Percentiles rank a stretch among this genome's conserved stretches.
Conservation (phyloP, 2,888 invertebrate species). For the Euzophera pinguis region DNA sequence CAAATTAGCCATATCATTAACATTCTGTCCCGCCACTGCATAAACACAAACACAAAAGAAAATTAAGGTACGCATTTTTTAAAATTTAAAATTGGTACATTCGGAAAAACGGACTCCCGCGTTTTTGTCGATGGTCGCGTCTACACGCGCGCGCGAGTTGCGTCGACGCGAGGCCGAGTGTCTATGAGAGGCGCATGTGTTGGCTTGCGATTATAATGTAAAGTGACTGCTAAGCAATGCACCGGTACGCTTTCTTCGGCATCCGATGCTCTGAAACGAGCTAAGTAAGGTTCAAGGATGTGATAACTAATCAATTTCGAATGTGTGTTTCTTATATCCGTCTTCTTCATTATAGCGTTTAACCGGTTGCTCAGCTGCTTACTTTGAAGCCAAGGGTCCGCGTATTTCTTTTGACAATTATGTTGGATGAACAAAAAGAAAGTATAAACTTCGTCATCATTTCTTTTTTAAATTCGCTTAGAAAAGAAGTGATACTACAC, state of each 20-base stretch:
- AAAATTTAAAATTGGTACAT: slow-evolving; percentile 2
- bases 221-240: background rate
- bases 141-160: slow-evolving; percentile 7
- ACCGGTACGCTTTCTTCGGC: slow-evolving; percentile 10
- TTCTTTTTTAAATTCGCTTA: too few species aligned
- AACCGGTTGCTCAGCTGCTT: too few species aligned
- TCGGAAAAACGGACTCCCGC: slow-evolving; percentile 6
- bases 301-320: too few species aligned
- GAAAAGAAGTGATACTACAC: too few species aligned
- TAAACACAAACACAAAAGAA: slow-evolving; percentile 48
- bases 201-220: background rate
- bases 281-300: background rate
- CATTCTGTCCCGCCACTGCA: slow-evolving; percentile 50
- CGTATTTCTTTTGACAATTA: too few species aligned
- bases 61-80: slow-evolving; percentile 48
- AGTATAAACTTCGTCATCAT: too few species aligned
- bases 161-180: slow-evolving; percentile 8
- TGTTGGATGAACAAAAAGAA: too few species aligned
- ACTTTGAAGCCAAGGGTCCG: too few species aligned
- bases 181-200: slow-evolving; percentile 10
- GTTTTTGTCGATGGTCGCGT: slow-evolving; percentile 1
- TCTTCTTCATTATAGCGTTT: too few species aligned
- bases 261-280: background rate
- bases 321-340: too few species aligned
- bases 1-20: slow-evolving; percentile 51